Conservation (phyloP, 2,113 vertebrate species). For the Cheilinus undulatus region DNA sequence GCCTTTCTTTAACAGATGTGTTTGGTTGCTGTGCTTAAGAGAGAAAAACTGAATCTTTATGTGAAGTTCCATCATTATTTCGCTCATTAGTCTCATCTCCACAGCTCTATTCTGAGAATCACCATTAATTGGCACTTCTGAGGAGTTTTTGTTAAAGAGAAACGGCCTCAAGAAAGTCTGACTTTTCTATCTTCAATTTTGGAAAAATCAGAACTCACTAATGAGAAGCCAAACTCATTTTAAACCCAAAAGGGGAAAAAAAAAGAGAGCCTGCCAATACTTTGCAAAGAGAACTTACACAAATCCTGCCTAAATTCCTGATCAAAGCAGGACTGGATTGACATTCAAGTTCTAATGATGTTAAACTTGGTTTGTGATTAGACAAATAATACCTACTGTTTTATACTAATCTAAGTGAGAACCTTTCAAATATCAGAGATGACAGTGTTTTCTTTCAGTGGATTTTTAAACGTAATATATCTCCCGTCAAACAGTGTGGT, state of each 20-base stretch:
- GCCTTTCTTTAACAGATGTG: neutral
- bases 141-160: slow-evolving; percentile 42
- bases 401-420: neutral
- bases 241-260: slow-evolving; percentile 14
- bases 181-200: slow-evolving; percentile 21
- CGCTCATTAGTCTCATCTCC: slow-evolving; percentile 48
- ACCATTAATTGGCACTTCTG: neutral
- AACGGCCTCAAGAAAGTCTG: slow-evolving; percentile 12
- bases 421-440: neutral
- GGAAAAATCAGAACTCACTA: slow-evolving; percentile 24
- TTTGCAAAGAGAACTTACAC: neutral
- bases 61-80: slow-evolving; percentile 31
- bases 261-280: slow-evolving; percentile 7
- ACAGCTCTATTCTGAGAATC: slow-evolving; percentile 16
- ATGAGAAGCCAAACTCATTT: slow-evolving; percentile 35
- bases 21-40: neutral
- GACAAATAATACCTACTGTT: neutral
- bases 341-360: neutral
- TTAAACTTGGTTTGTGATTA: neutral
- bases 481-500: neutral
- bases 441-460: neutral
- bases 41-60: neutral
- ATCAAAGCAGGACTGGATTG: slow-evolving; percentile 3
- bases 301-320: neutral
- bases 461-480: neutral